Evolutionary conservation across 2,113 vertebrate genomes (phyloP).

Genomic region (Garra rufa): DNA sequence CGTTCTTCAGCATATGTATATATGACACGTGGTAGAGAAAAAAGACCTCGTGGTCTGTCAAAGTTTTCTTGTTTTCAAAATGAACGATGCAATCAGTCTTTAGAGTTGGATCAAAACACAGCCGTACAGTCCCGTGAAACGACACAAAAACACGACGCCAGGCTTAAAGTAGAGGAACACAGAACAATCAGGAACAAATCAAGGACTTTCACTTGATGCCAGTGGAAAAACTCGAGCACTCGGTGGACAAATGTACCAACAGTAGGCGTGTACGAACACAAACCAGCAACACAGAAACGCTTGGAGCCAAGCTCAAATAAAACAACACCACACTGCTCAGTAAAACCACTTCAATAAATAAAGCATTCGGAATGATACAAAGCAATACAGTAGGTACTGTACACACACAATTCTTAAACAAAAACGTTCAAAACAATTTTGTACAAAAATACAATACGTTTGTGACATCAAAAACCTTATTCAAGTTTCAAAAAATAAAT

Average conservation of each 20-base stretch:
- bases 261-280: neutral
- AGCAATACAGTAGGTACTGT: conserved; percentile 42
- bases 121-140: too few species aligned
- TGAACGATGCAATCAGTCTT: neutral
- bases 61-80: neutral
- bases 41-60: neutral
- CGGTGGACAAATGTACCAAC: neutral
- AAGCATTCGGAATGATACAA: conserved; percentile 45
- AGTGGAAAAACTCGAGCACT: neutral
- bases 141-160: neutral
- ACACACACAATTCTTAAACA: conserved; percentile 37
- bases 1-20: neutral
- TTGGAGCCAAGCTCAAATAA: conserved; percentile 22
- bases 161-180: neutral
- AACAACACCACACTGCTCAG: conserved; percentile 23
- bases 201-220: neutral
- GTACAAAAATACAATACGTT: conserved; percentile 67
- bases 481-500: conserved; percentile 71
- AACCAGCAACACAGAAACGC: conserved; percentile 31
- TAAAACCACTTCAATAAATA: conserved; percentile 58
- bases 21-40: neutral
- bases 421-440: conserved; percentile 43
- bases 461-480: conserved; percentile 63
- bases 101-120: neutral
- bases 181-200: neutral